Base-by-base conservation (phyloP, 2,113 vertebrate genomes). In the Chloebia gouldiae region DNA sequence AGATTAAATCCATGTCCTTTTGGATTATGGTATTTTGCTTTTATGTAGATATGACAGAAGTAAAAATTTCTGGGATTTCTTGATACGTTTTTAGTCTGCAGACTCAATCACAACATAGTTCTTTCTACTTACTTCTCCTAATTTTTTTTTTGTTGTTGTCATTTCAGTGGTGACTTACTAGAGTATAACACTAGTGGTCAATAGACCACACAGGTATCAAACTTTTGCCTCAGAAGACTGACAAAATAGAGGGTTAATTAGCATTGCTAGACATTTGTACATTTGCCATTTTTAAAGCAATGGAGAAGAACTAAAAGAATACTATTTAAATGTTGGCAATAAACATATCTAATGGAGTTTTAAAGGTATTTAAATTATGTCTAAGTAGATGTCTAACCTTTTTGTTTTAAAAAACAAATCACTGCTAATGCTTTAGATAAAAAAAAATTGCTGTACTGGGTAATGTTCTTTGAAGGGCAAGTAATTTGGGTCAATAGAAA, bases 401-500 rank as follows among this genome's bases (percentile, higher is more conserved):
- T 94, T 39, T 39, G 39, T 39, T 97, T 98, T 98, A 97, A 66
- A 68, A 97, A 97, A 95, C 81, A 98, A 95, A 97, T 94, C 70
- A 96, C 90, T 96, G 77, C 69, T 92, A 97, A 96, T 91, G 84
- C 59, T 92, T 95, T 92, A 93, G 93, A 92, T 95, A 87, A 91
- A 95, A 97, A 92, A 79, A 96, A 40, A 5, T 82, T 96, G 93
- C 75, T 98, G 80, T 88, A 93, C 81, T 97, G 94, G 71, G 83
- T 97, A 98, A 98, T 98, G 97, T 95, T 96, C 94, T 96, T 97
- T 96, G 91, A 96, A 97, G 86, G 72, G n/a, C 96, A 97, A 96
- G 80, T 88, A 97, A 95, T 90, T 87, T 0, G 16, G 96, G 95
- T 96, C 96, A 97, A 95, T 96, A 95, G 86, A 91, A 98, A 94